These are phyloP conservation scores for Piscicola geometra DNA, from an alignment of 2,888 invertebrate genomes.

Conservation along the genomic window DNA sequence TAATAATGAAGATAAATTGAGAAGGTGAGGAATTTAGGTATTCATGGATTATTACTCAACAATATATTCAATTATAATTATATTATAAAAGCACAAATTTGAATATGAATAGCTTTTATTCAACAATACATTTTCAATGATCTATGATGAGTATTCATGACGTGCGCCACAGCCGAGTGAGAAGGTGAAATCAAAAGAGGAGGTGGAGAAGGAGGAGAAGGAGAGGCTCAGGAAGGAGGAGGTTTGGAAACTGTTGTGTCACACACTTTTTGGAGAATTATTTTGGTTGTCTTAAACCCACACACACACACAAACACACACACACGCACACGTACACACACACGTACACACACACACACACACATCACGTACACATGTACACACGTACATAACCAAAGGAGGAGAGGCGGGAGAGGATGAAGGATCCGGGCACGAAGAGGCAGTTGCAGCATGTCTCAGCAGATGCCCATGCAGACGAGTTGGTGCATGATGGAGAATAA, in stretches of 20 bases:
- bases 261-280: not conserved
- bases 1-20: not conserved
- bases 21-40: not conserved
- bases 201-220: not conserved
- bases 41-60: not conserved
- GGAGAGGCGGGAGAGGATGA: not conserved
- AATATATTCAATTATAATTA: not conserved
- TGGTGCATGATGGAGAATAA: not conserved
- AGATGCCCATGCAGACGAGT: not conserved
- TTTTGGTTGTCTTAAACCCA: not conserved
- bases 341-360: not conserved
- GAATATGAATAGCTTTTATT: no score
- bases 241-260: not conserved
- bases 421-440: not conserved
- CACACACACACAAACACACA: not conserved
- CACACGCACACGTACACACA: not conserved
- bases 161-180: not conserved
- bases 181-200: conserved; percentile 3
- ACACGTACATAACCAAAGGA: not conserved
- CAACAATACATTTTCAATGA: not conserved
- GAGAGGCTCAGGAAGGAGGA: not conserved
- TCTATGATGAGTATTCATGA: not conserved
- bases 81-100: not conserved
- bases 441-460: not conserved
- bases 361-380: not conserved